Conservation (phyloP, 1,140 invertebrate genomes). For the Drosophila pachea region DNA sequence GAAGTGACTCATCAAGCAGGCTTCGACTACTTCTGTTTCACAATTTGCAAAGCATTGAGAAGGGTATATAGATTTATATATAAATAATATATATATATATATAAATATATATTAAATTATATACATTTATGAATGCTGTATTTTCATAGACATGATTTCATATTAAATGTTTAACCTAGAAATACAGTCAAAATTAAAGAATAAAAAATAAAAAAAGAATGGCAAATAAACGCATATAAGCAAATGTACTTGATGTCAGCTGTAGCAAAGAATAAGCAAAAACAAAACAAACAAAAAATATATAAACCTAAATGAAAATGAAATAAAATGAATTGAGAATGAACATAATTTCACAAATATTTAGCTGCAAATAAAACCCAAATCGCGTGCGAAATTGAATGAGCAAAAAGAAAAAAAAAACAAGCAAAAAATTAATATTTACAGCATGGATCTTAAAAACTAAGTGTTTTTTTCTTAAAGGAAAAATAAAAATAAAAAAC, state of each 20-base stretch:
- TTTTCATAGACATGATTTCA: conserved; percentile 68
- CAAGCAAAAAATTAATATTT: conserved; percentile 49
- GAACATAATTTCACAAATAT: conserved; percentile 37
- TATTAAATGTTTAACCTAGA: conserved; percentile 73
- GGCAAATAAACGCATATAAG: conserved; percentile 45
- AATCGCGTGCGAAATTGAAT: conserved; percentile 10
- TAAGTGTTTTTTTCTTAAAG: conserved; percentile 74
- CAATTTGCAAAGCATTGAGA: conserved; percentile 64
- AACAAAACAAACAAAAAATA: conserved; percentile 32
- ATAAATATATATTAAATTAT: conserved; percentile 41
- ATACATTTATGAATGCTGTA: conserved; percentile 59
- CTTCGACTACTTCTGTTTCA: conserved; percentile 37
- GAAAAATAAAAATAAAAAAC: conserved; percentile 62
- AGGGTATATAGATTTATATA: conserved; percentile 62
- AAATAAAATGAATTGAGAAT: conserved; percentile 39
- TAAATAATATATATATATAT: conserved; percentile 18
- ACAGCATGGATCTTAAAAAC: conserved; percentile 73
- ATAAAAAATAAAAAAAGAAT: conserved; percentile 23
- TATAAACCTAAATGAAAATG: conserved; percentile 44
- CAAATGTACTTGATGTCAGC: conserved; percentile 74
- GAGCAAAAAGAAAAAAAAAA: conserved; percentile 19
- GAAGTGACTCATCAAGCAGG: conserved; percentile 23
- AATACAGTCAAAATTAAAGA: conserved; percentile 39
- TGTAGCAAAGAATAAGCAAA: conserved; percentile 54
- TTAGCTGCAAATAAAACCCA: conserved; percentile 29